These are phyloP conservation scores for Agrenia bidenticulata DNA, from an alignment of 2,888 invertebrate species.

Conservation along the genomic window DNA sequence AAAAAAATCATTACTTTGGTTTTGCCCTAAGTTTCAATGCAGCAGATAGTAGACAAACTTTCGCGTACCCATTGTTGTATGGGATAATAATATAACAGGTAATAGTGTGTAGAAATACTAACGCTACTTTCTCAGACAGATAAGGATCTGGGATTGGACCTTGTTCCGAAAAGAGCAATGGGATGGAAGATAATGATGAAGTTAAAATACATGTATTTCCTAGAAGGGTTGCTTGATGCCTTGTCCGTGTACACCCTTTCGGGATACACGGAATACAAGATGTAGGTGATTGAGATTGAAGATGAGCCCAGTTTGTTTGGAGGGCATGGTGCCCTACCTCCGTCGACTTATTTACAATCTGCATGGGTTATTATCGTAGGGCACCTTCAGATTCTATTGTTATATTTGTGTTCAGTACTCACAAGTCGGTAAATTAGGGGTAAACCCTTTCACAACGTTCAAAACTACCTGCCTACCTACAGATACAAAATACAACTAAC, in stretches of 20 bases:
- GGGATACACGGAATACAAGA: neutral
- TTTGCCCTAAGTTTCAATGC: no score
- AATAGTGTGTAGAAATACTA: no score
- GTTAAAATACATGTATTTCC: constrained; percentile 4
- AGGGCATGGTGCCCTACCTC: constrained; percentile 1
- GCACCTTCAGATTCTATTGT: constrained; percentile 11
- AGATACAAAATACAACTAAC: neutral
- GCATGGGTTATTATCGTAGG: neutral
- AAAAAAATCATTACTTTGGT: no score
- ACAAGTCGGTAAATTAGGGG: neutral
- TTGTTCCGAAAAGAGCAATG: constrained; percentile 8
- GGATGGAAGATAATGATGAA: constrained; percentile 1
- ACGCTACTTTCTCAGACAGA: no score
- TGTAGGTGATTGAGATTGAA: constrained; percentile 2
- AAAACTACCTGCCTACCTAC: neutral
- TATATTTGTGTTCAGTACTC: constrained; percentile 11
- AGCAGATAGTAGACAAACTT: no score
- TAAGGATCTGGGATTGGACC: neutral
- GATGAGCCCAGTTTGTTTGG: constrained; percentile 1
- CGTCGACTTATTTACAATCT: constrained; percentile 5
- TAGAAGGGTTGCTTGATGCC: neutral
- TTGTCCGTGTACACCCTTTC: neutral
- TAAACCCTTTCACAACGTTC: constrained; percentile 10
- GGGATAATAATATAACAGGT: no score
- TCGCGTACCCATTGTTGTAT: no score